Percentiles rank a stretch among this genome's conserved stretches.
These are phyloP conservation scores for Taphrorychus bicolor DNA, from an alignment of 2,888 invertebrate genomes.

Conservation along the genomic window DNA sequence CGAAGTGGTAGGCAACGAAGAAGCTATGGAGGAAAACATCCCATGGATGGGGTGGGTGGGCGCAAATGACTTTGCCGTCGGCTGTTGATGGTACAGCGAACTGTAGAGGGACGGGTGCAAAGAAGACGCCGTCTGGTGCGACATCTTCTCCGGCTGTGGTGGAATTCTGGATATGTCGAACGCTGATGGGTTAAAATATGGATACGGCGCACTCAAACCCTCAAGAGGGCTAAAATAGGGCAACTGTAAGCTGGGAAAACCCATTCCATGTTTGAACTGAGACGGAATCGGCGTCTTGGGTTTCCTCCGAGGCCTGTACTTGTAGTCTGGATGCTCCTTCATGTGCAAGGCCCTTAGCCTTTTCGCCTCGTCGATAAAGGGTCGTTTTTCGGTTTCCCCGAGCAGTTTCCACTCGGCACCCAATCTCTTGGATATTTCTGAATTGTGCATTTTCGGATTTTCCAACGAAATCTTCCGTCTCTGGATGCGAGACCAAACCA, in stretches of 20 bases:
- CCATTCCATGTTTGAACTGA: constrained; percentile 51
- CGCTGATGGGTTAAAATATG: constrained; percentile 77
- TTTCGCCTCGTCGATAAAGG: constrained; percentile 96
- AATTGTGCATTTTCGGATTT: constrained; percentile 93
- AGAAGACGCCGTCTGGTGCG: constrained; percentile 57
- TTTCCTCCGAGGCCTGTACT: constrained; percentile 86
- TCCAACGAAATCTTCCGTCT: constrained; percentile 91
- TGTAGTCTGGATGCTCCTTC: constrained; percentile 92
- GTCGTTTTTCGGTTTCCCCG: constrained; percentile 85
- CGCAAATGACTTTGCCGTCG: constrained; percentile 63
- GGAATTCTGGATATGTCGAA: constrained; percentile 60
- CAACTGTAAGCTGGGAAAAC: constrained; percentile 71
- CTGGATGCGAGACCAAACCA: constrained; percentile 95
- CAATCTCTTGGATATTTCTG: constrained; percentile 88
- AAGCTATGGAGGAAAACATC: constrained; percentile 57
- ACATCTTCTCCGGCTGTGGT: constrained; percentile 38
- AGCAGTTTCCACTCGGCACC: constrained; percentile 94
- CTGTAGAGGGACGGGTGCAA: constrained; percentile 69
- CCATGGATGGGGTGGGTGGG: constrained; percentile 63
- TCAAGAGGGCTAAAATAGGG: constrained; percentile 68
- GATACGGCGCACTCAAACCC: constrained; percentile 65
- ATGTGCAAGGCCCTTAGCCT: constrained; percentile 85
- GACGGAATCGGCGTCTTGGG: constrained; percentile 74
- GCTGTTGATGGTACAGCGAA: constrained; percentile 65
- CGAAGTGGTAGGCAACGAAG: constrained; percentile 57